phyloP scores from a whole-genome alignment of 1,140 invertebrate species.

The Phymorhynchus buccinoides region DNA sequence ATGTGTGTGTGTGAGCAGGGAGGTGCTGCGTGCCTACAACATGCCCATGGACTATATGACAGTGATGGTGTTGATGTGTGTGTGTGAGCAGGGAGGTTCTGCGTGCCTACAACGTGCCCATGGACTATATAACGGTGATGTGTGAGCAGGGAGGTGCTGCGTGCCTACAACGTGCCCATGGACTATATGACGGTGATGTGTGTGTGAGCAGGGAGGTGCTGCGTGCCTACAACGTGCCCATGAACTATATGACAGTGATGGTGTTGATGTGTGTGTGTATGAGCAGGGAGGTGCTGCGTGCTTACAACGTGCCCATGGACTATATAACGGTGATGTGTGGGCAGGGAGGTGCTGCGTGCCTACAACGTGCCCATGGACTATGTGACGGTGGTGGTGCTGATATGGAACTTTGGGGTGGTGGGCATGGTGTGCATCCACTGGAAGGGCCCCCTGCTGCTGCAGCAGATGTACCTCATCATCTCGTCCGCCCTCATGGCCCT shows the following conservation, averaged over 20 bases:
- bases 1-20: slow-evolving; percentile 87
- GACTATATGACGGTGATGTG: background rate
- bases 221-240: too few relatives aligned
- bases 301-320: slow-evolving; percentile 97
- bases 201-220: too few relatives aligned
- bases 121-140: slow-evolving; percentile 92
- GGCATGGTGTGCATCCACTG: slow-evolving; percentile 99
- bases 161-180: background rate
- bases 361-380: slow-evolving; percentile 98
- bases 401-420: slow-evolving; percentile 98
- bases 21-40: slow-evolving; percentile 93
- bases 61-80: slow-evolving; percentile 88
- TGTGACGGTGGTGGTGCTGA: slow-evolving; percentile 88
- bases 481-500: slow-evolving; percentile 97
- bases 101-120: slow-evolving; percentile 93
- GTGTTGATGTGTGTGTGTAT: too few relatives aligned
- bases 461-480: slow-evolving; percentile 97
- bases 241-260: too few relatives aligned
- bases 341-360: slow-evolving; percentile 91
- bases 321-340: slow-evolving; percentile 84
- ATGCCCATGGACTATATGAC: slow-evolving; percentile 97
- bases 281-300: slow-evolving; percentile 89
- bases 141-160: background rate
- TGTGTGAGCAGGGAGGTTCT: slow-evolving; percentile 86
- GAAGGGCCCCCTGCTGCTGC: slow-evolving; percentile 93